A percentile compares a stretch with the other conserved stretches of the same genome.
These are phyloP conservation scores for Bombus pyrosoma DNA, from an alignment of 1,140 invertebrate genomes.

Conservation along the genomic window DNA sequence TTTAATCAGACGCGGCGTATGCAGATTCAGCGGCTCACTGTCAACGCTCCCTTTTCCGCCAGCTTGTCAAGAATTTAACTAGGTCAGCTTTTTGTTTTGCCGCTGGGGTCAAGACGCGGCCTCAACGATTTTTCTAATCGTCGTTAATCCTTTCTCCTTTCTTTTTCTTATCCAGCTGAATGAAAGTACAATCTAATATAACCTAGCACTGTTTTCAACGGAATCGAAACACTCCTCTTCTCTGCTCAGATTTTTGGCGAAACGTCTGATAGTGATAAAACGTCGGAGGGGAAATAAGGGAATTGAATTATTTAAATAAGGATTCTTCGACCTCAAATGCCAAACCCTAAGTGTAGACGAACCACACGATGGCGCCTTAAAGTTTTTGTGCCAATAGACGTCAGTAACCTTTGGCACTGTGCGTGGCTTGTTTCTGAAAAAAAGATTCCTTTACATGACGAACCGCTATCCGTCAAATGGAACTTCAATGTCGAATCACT, in stretches of 20 bases:
- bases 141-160: neutral
- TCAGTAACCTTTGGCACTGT: slow-evolving; percentile 15
- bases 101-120: neutral
- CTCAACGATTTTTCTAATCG: slow-evolving; percentile 32
- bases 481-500: neutral
- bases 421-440: neutral
- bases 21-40: slow-evolving; percentile 10
- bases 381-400: slow-evolving; percentile 38
- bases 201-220: no score
- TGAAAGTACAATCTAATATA: neutral
- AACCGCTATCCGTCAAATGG: neutral
- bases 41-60: neutral
- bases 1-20: slow-evolving; percentile 13
- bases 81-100: slow-evolving; percentile 29
- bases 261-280: no score
- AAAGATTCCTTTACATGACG: neutral
- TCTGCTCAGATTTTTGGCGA: neutral
- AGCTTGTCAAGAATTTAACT: slow-evolving; percentile 26
- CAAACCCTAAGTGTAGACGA: slow-evolving; percentile 6
- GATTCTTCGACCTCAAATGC: neutral
- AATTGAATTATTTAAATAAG: neutral
- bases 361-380: neutral
- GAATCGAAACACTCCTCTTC: no score
- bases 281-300: no score
- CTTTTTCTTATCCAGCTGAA: neutral